Evolutionary conservation across 1,140 invertebrate species (phyloP), one percentile per base, ranked within the genome.

Genomic region (Hormaphis cornu): DNA sequence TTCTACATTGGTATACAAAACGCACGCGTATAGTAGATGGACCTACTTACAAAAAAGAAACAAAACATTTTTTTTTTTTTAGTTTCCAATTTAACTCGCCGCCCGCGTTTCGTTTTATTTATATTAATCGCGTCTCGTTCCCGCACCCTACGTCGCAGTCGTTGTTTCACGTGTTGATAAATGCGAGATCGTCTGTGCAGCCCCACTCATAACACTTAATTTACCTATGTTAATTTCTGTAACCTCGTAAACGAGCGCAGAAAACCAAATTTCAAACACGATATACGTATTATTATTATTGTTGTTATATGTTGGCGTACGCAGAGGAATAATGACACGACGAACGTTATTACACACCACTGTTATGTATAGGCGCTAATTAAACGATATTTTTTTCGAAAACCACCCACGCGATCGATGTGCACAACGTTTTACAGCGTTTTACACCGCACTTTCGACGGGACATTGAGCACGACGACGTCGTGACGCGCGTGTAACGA

Each of bases 201-300:
- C 10, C 22, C 18, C 44, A 24, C 3, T 2, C 3, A 16, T 30
- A 14, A 26, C 20, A 8, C 22, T 63, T 63, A 42, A 63, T 63
- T 63, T 63, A 63, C 59, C 59, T 63, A 63, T 63, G 59, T 63
- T 63, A 63, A 63, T 63, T 63, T 63, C 44, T 63, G 18, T 63
- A 30, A 63, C 59, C 40, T 44, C 59, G 44, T 24, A 63, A 63
- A 63, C 9, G 59, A 63, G 59, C 59, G 42, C 26, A 40, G 58
- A 61, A 61, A 61, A 44, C 12, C 4, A 37, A 37, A 56, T 37
- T 56, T 56, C 53, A 37, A 56, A 56, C 33, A 56, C 30, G 16
- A 2, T 22, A 26, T 9, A 5, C 7, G 5, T 33, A 30, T 6
- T 33, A 33, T 33, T 6, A 33, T 9, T 4, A 33, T 6, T 9